phyloP scores from a whole-genome alignment of 2,113 vertebrate species.

The Nothoprocta pentlandii region DNA sequence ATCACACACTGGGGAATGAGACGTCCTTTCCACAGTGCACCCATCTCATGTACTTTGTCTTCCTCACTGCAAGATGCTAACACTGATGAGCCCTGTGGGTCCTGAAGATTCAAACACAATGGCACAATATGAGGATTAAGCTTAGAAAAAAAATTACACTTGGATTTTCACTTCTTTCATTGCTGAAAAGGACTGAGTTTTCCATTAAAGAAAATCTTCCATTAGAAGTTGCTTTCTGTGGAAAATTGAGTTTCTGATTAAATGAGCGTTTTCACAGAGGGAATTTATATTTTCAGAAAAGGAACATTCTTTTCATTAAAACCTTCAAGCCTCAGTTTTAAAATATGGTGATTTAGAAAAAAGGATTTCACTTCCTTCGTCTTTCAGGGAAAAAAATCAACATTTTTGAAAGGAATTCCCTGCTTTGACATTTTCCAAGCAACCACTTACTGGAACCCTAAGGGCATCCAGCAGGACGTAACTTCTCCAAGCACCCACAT shows the following conservation, averaged over 20 bases:
- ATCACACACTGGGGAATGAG: not conserved
- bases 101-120: slow-evolving; percentile 35
- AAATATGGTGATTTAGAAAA: not conserved
- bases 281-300: not conserved
- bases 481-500: not conserved
- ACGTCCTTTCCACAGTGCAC: not conserved
- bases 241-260: slow-evolving; percentile 37
- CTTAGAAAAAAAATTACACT: not conserved
- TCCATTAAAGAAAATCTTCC: slow-evolving; percentile 17
- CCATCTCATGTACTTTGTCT: slow-evolving; percentile 32
- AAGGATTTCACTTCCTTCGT: not conserved
- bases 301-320: not conserved
- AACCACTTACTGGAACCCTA: not conserved
- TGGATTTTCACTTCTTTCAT: slow-evolving; percentile 3
- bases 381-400: not conserved
- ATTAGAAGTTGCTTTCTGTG: slow-evolving; percentile 24
- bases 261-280: slow-evolving; percentile 36
- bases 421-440: not conserved
- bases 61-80: slow-evolving; percentile 34
- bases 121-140: slow-evolving; percentile 29
- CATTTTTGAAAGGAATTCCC: not conserved
- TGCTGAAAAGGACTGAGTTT: slow-evolving; percentile 1
- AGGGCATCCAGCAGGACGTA: not conserved
- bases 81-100: slow-evolving; percentile 7
- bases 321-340: not conserved